These are phyloP conservation scores for Portunus trituberculatus DNA, from an alignment of 1,140 invertebrate genomes.

Conservation along the genomic window DNA sequence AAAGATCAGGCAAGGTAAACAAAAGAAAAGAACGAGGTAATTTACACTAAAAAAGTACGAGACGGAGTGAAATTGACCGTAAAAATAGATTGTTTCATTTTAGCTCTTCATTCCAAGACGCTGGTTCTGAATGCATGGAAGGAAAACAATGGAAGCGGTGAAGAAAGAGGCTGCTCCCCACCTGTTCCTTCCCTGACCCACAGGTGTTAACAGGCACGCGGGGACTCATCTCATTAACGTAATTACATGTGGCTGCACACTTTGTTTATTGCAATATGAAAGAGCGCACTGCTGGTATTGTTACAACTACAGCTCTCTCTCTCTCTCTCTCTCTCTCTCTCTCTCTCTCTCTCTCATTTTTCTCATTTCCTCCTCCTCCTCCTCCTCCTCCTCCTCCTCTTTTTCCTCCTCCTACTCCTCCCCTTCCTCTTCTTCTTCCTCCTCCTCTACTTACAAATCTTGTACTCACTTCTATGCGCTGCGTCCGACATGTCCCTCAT, in stretches of 20 bases:
- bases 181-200: background rate
- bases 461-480: conserved; percentile 90
- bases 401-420: background rate
- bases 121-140: no score
- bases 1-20: background rate
- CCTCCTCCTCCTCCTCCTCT: background rate
- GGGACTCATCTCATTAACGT: background rate
- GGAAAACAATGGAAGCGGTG: no score
- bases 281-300: no score
- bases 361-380: background rate
- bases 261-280: background rate
- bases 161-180: background rate
- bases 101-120: background rate
- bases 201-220: background rate
- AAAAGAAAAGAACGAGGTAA: background rate
- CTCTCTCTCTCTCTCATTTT: conserved; percentile 1
- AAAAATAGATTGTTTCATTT: background rate
- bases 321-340: conserved; percentile 20
- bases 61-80: background rate
- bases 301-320: background rate
- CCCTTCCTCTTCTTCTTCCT: background rate
- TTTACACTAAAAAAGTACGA: background rate
- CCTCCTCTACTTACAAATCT: background rate
- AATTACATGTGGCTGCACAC: background rate
- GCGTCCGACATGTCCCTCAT: conserved; percentile 90